A percentile compares a stretch with the other conserved stretches of the same genome.
Conservation (phyloP, 2,888 invertebrate genomes). For the Allacma fusca region DNA sequence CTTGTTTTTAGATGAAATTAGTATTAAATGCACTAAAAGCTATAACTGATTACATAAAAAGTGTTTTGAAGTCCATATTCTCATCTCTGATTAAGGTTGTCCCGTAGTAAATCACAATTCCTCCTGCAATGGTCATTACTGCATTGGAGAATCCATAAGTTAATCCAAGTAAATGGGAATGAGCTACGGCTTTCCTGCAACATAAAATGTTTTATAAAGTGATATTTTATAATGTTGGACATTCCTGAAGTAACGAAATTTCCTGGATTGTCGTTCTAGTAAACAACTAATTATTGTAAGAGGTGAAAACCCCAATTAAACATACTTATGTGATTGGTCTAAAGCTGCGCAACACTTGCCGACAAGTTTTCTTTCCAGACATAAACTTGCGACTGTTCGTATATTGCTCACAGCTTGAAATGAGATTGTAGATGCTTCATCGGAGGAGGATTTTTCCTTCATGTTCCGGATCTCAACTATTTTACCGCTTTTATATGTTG, state of each 20-base stretch:
- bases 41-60: no score
- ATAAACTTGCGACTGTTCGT: constrained; percentile 75
- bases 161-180: constrained; percentile 62
- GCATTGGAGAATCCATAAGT: constrained; percentile 64
- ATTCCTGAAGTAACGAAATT: no score
- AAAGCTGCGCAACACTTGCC: constrained; percentile 71
- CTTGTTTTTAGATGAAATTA: no score
- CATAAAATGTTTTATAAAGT: no score
- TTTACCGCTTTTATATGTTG: constrained; percentile 62
- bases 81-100: constrained; percentile 63
- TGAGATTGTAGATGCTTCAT: constrained; percentile 73
- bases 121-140: constrained; percentile 64
- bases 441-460: constrained; percentile 72
- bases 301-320: no score
- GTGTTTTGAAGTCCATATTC: not conserved
- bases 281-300: no score
- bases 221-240: no score
- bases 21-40: no score
- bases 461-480: constrained; percentile 69
- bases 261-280: no score
- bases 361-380: constrained; percentile 72
- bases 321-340: constrained; percentile 65
- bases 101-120: constrained; percentile 64
- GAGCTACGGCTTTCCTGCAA: constrained; percentile 26
- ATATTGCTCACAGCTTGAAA: constrained; percentile 79